Conservation (phyloP, 1,140 invertebrate species). For the Micrasema longulum region DNA sequence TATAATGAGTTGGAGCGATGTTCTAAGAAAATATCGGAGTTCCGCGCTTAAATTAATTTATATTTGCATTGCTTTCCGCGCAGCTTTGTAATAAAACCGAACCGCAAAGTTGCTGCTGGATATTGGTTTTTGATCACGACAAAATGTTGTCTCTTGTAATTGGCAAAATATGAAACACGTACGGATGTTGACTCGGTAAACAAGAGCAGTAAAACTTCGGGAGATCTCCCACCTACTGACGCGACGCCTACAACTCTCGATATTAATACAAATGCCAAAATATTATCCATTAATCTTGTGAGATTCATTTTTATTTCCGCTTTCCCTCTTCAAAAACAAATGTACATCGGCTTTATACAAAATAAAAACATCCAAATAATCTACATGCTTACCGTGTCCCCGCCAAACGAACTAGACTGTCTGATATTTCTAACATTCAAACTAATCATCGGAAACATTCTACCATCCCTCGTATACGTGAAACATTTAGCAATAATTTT, state of each 20-base stretch:
- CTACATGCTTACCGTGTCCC: too few relatives aligned
- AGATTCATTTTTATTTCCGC: too few relatives aligned
- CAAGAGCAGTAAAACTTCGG: constrained; percentile 43
- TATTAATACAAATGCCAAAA: constrained; percentile 8
- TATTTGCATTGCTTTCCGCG: constrained; percentile 50
- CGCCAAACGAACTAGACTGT: too few relatives aligned
- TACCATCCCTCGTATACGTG: too few relatives aligned
- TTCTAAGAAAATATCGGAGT: constrained; percentile 51
- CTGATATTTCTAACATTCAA: too few relatives aligned
- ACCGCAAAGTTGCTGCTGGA: constrained; percentile 35
- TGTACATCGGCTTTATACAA: too few relatives aligned
- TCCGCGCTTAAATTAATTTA: constrained; percentile 51
- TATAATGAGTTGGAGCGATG: constrained; percentile 51
- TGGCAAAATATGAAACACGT: constrained; percentile 54
- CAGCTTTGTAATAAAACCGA: constrained; percentile 46
- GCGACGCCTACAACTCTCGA: too few relatives aligned
- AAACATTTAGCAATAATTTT: too few relatives aligned
- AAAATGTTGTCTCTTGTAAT: constrained; percentile 54
- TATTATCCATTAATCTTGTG: too few relatives aligned
- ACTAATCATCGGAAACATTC: too few relatives aligned
- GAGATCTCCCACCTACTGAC: constrained; percentile 6
- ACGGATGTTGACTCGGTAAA: constrained; percentile 49
- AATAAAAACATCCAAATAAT: too few relatives aligned
- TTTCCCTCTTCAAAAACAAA: too few relatives aligned
- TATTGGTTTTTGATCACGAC: constrained; percentile 54